Conservation (phyloP, 2,113 vertebrate genomes). For the Mugil cephalus region DNA sequence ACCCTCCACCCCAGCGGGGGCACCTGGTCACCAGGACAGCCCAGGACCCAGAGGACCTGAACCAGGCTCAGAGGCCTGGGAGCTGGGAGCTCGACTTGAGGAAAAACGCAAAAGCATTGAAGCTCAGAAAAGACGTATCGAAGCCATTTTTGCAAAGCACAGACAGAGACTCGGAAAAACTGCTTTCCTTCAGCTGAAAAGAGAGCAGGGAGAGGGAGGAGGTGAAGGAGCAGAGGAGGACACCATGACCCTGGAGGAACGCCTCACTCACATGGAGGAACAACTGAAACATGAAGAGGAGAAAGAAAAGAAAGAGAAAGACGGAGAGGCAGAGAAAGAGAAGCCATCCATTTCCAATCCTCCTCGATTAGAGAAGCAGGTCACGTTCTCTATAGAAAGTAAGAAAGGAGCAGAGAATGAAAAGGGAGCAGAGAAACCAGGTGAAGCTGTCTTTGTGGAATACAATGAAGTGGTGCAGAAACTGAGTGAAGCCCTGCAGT, state of each 20-base stretch:
- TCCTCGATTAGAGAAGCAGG: constrained; percentile 86
- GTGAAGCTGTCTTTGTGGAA: constrained; percentile 80
- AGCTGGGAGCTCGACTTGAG: constrained; percentile 90
- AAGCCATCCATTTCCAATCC: constrained; percentile 46
- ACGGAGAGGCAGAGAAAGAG: constrained; percentile 55
- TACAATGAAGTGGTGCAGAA: constrained; percentile 91
- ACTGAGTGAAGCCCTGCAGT: constrained; percentile 88
- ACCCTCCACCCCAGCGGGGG: constrained; percentile 65
- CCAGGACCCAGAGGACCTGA: constrained; percentile 80
- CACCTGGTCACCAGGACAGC: constrained; percentile 58
- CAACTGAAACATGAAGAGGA: constrained; percentile 76
- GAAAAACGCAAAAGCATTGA: constrained; percentile 94
- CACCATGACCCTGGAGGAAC: constrained; percentile 80
- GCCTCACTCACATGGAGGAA: constrained; percentile 83
- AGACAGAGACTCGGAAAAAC: constrained; percentile 91
- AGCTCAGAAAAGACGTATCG: constrained; percentile 92
- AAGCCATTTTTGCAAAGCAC: constrained; percentile 94
- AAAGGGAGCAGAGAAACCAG: constrained; percentile 69
- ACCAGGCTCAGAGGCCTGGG: constrained; percentile 86
- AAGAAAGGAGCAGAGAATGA: constrained; percentile 71
- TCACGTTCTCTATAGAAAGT: constrained; percentile 89
- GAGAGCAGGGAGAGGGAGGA: constrained; percentile 76
- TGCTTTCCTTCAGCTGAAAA: constrained; percentile 90
- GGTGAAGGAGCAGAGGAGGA: constrained; percentile 60
- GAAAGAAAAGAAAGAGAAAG: constrained; percentile 63